Evolutionary conservation across 2,888 invertebrate genomes (phyloP), one percentile per base, ranked within the genome.

Genomic region (Drosophila bunnanda): DNA sequence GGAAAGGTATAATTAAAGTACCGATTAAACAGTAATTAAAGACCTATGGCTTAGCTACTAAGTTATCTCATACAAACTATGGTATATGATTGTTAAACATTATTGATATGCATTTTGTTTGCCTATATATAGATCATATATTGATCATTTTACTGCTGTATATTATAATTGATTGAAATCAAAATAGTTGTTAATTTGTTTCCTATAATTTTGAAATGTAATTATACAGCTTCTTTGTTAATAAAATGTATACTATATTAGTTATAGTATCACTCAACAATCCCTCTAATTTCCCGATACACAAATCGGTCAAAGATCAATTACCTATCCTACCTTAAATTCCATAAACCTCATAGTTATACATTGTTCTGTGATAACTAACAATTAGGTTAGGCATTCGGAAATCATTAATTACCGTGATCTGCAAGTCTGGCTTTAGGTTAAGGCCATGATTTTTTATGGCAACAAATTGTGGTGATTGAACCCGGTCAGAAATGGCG

Each of bases 401-500:
- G 30, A 25, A 17, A 59, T 77, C 59, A 32, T 28, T 32, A 43
- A 36, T 61, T 50, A 56, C 53, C 25, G 22, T 61, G 17, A 44
- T 36, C 30, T 48, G 25, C 54, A 46, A 39, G 13, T 13, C 58
- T 10, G 58, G 17, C n/a, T 57, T 61, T 32, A 30, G 20, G 36
- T 38, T 32, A 30, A 30, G n/a, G 12, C 36, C 15, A 32, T 9
- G 15, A 25, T 20, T 44, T 64, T 69, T 64, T 64, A 75, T 57
- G 46, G 32, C 46, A 4, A 17, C 8, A 36, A 61, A 76, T 74
- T 68, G 53, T 48, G 34, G 56, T 20, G 22, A 69, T 70, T 75
- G 28, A 44, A 48, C 36, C 15, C 12, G 4, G 6, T 4, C 3
- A 13, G 25, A 44, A 55, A 68, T 38, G n/a, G 50, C 67, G 67